Evolutionary conservation across 2,888 invertebrate genomes (phyloP).

Genomic region (Pilophorus perplexus): DNA sequence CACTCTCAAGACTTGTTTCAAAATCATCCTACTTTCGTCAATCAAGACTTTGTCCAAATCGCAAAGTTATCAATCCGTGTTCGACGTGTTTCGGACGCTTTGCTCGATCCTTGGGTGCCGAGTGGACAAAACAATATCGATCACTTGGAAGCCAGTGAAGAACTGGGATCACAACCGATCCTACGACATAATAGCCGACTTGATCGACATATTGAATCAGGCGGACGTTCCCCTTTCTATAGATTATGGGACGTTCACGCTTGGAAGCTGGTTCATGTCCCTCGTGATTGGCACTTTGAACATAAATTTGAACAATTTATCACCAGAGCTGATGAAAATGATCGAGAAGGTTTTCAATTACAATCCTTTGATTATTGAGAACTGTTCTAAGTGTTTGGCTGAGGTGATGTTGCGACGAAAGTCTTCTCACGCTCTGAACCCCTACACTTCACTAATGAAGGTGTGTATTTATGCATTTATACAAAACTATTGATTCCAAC

Average conservation of each 20-base stretch:
- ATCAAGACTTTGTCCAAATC: conserved; percentile 2
- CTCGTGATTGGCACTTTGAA: conserved; percentile 42
- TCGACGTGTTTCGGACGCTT: conserved; percentile 39
- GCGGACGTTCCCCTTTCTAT: conserved; percentile 39
- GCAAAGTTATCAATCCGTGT: conserved; percentile 34
- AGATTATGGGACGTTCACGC: conserved; percentile 36
- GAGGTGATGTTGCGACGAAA: conserved; percentile 43
- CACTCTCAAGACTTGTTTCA: background rate
- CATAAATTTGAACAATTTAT: conserved; percentile 39
- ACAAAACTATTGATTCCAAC: no score
- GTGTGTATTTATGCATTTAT: no score
- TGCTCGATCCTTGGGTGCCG: conserved; percentile 40
- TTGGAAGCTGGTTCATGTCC: conserved; percentile 43
- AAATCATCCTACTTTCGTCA: conserved; percentile 15
- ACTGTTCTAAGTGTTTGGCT: conserved; percentile 29
- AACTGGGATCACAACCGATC: conserved; percentile 40
- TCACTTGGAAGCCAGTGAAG: conserved; percentile 40
- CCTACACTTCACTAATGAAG: conserved; percentile 28
- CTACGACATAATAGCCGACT: conserved; percentile 19
- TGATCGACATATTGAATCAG: conserved; percentile 34
- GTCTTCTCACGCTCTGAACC: background rate
- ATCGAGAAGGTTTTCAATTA: conserved; percentile 37
- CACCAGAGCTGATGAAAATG: conserved; percentile 41
- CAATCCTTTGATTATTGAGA: conserved; percentile 44
- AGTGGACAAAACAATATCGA: conserved; percentile 42